Evolutionary conservation across 2,797 vertebrate species (phyloP).

Genomic region (Gila robusta): DNA sequence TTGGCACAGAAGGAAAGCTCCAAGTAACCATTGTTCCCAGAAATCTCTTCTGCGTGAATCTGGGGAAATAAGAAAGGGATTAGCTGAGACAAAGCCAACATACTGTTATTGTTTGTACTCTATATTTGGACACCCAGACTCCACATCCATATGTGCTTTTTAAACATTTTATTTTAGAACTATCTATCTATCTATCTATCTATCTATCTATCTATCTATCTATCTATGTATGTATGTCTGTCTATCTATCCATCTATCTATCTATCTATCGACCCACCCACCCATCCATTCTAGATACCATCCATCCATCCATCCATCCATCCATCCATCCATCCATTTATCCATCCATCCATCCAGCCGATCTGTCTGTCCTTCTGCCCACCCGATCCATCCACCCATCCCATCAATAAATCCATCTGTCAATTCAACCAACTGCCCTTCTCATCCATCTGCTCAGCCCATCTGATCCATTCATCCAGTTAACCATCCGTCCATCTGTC

Average conservation of each 20-base stretch:
- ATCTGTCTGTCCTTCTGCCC: neutral
- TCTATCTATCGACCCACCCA: neutral
- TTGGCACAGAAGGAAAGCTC: conserved; percentile 92
- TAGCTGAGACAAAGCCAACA: neutral
- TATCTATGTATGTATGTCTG: neutral
- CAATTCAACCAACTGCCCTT: neutral
- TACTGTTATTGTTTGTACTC: conserved; percentile 25
- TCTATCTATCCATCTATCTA: neutral
- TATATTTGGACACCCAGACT: neutral
- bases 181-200: neutral
- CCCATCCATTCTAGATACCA: neutral
- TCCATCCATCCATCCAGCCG: too few relatives aligned
- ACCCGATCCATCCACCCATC: neutral
- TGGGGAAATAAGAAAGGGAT: conserved; percentile 62
- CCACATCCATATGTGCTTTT: neutral
- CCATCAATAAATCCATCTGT: neutral
- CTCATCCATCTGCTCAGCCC: neutral
- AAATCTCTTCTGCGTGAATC: conserved; percentile 95
- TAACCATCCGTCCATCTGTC: neutral
- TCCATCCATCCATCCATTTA: neutral
- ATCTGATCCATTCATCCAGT: neutral
- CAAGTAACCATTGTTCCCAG: conserved; percentile 93
- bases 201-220: neutral
- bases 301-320: neutral
- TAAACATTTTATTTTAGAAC: neutral